Evolutionary conservation across 2,797 vertebrate genomes (phyloP), one percentile per base, ranked within the genome.

Genomic region (Anableps anableps): DNA sequence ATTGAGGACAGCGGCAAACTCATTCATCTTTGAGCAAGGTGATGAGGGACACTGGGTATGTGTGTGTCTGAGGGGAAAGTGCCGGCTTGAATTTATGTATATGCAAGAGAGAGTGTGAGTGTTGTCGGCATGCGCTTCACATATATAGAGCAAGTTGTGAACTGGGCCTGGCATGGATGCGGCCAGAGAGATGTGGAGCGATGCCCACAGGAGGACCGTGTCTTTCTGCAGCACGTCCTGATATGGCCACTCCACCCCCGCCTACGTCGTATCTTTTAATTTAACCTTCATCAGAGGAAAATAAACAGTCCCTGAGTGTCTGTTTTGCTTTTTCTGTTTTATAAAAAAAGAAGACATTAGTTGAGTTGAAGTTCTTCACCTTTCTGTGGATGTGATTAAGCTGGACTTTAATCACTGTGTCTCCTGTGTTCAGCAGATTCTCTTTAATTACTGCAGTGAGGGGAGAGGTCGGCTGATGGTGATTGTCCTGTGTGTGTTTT

Each of bases 11-110:
- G 86, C 83, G 78, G 92, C 79, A 58, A 94, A 93, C 91, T 87
- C 92, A 95, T 95, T 94, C 92, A 94, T 95, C 94, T 94, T 88
- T 91, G 89, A 95, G 95, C 94, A 95, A 95, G 94, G 95, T 95
- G 95, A 95, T 88, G 91, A 90, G 90, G 91, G 94, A 94, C 91
- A 80, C 60, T 85, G 82, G 78, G 76, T 80, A 74, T 88, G 84
- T 90, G 90, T 53, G 81, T 58, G 76, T 84, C 76, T 68, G 83
- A 80, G 77, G 79, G 80, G 21, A 80, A 80, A 84, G 75, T 31
- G 87, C 83, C 86, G 80, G 38, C 0, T 78, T 75, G 68, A 70
- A 53, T 86, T 72, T 76, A 53, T 90, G 34, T 89, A 60, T 84
- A 75, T 72, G 74, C 76, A 83, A 34, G 73, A 16, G 70, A 38